Evolutionary conservation across 2,113 vertebrate genomes (phyloP), one percentile per base, ranked within the genome.

Genomic region (Phylloscopus trochilus): DNA sequence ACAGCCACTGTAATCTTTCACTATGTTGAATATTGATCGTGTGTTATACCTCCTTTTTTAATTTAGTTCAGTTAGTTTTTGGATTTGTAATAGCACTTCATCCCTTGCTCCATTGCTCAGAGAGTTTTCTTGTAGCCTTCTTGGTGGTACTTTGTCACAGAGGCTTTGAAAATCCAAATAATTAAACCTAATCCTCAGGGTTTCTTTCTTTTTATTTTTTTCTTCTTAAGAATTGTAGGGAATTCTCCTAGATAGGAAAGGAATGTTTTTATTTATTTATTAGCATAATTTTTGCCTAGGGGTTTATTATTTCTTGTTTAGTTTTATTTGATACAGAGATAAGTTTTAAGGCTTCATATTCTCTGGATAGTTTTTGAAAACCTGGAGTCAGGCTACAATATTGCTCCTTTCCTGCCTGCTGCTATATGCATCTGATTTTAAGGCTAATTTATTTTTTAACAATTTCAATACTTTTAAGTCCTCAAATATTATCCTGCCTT

Each of bases 381-480:
- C 69, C 27, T 70, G 51, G 75, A 90, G 55, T 63, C 37, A 78
- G 39, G 22, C 73, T 75, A 26, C 60, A 22, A 13, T 76, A 74
- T 67, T 81, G 24, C 33, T 81, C 8, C 60, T 41, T 85, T 44
- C 83, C 22, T 66, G 9, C 49, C 72, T 5, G 5, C 73, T 91
- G 68, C 24, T 90, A 47, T 26, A 80, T 19, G 13, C 87, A 56
- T 68, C 62, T 47, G 46, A 49, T 96, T 94, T 94, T 87, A 81
- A 81, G 69, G 60, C 52, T 52, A 58, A 86, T 92, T 83, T 95
- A 75, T 90, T 93, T 96, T 94, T 93, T 93, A 92, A 94, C 63
- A 89, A 49, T 72, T 89, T 86, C 35, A 72, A 31, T 93, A 47
- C 77, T 89, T 87, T 67, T 28, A 81, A 85, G 56, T 83, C 62